Conservation (phyloP, 2,113 vertebrate genomes). For the Cephalophus harveyi region DNA sequence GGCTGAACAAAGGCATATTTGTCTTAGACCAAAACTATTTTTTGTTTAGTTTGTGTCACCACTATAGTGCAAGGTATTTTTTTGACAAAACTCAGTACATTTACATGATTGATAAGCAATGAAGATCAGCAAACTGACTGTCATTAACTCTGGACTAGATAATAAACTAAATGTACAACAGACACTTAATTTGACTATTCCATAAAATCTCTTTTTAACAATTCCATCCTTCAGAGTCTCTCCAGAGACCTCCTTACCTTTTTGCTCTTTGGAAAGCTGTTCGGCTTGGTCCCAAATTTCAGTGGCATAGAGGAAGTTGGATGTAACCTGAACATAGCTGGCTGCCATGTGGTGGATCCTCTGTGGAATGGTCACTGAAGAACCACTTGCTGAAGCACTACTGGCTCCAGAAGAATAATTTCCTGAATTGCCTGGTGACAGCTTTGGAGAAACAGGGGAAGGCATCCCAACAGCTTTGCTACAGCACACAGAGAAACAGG, state of each 20-base stretch:
- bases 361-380: slow-evolving; percentile 98
- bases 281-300: slow-evolving; percentile 99
- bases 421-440: slow-evolving; percentile 94
- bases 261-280: slow-evolving; percentile 95
- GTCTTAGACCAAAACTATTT: not conserved
- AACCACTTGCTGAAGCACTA: slow-evolving; percentile 88
- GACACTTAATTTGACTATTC: not conserved
- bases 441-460: slow-evolving; percentile 97
- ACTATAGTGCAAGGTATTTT: not conserved
- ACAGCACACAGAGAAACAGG: slow-evolving; percentile 20
- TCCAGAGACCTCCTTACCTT: slow-evolving; percentile 86
- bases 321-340: slow-evolving; percentile 98
- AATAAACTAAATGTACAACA: slow-evolving; percentile 7
- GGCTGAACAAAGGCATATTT: not conserved
- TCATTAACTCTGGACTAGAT: not conserved
- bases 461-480: slow-evolving; percentile 97
- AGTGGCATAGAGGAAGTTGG: slow-evolving; percentile 97
- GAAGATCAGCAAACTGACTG: slow-evolving; percentile 4
- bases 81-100: not conserved
- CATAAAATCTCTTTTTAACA: not conserved
- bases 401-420: slow-evolving; percentile 90
- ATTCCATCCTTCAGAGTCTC: not conserved
- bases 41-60: slow-evolving; percentile 1
- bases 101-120: not conserved
- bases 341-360: slow-evolving; percentile 99